Evolutionary conservation across 2,113 vertebrate genomes (phyloP).

Genomic region (Nesospiza acunhae): DNA sequence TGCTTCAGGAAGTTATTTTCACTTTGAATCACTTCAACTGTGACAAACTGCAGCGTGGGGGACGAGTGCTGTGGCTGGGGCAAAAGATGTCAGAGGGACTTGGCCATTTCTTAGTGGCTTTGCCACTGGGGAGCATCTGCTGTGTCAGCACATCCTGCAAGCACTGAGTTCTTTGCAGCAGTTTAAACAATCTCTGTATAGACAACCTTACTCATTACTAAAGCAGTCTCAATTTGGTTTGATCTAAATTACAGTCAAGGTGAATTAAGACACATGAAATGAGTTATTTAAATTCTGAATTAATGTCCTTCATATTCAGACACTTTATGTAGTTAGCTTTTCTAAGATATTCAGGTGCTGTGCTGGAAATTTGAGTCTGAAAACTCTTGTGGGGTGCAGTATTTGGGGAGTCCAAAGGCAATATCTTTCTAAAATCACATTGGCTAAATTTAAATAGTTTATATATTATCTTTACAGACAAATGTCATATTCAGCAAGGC

Average conservation of each 20-base stretch:
- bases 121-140: background rate
- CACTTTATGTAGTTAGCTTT: background rate
- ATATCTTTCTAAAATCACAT: background rate
- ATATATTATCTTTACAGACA: background rate
- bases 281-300: background rate
- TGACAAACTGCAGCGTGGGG: background rate
- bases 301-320: background rate
- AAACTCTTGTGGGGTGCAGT: background rate
- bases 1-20: background rate
- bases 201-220: background rate
- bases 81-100: background rate
- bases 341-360: background rate
- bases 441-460: background rate
- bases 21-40: background rate
- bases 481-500: background rate
- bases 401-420: background rate
- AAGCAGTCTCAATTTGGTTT: background rate
- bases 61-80: background rate
- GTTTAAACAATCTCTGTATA: background rate
- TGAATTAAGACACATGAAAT: slow-evolving; percentile 7
- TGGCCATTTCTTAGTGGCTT: background rate
- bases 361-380: background rate
- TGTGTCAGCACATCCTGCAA: background rate
- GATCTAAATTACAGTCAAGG: background rate
- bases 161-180: background rate